Evolutionary conservation across 1,140 invertebrate genomes (phyloP).

Genomic region (Episyrphus balteatus): DNA sequence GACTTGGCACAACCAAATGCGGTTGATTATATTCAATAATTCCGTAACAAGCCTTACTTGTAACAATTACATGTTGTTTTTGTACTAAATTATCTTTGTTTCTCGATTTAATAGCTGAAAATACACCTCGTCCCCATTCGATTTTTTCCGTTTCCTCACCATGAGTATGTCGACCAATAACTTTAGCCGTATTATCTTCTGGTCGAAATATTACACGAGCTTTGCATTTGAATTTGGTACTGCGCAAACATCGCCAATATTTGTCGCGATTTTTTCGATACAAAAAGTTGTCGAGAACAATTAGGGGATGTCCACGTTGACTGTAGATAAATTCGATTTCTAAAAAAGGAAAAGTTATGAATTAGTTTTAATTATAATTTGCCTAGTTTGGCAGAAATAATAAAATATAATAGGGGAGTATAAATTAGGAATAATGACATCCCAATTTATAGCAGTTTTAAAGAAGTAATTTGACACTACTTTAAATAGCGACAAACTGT

Average conservation of each 20-base stretch:
- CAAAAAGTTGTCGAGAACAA: constrained; percentile 11
- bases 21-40: no score
- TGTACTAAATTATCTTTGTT: not conserved
- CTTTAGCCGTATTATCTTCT: not conserved
- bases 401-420: no score
- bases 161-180: constrained; percentile 10
- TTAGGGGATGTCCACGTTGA: constrained; percentile 11
- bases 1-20: no score
- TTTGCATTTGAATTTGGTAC: constrained; percentile 9
- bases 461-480: no score
- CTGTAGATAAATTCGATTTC: constrained; percentile 10
- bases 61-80: no score
- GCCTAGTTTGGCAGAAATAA: no score
- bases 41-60: no score
- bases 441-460: no score
- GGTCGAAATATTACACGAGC: constrained; percentile 7
- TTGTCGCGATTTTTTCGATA: constrained; percentile 15
- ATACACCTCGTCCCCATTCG: constrained; percentile 1
- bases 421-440: no score
- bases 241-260: constrained; percentile 15
- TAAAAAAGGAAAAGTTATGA: constrained; percentile 1
- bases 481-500: no score
- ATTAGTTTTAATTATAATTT: no score
- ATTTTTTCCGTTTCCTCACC: constrained; percentile 10
- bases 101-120: not conserved